These are phyloP conservation scores for Tetragonisca angustula DNA, from an alignment of 2,888 invertebrate species.

Conservation along the genomic window DNA sequence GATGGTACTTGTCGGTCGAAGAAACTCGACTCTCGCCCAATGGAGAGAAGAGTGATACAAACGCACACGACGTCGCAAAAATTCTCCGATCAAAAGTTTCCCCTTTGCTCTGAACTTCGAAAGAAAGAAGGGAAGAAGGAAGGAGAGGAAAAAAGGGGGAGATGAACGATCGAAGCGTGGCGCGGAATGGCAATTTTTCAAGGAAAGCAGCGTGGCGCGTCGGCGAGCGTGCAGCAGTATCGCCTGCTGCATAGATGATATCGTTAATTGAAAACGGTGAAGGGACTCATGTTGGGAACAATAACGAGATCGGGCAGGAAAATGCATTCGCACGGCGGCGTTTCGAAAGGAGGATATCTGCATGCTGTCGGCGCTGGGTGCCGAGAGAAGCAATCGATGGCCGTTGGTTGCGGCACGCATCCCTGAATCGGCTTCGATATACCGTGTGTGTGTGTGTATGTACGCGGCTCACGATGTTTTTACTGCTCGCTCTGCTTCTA, in stretches of 20 bases:
- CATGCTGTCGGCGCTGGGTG: constrained; percentile 34
- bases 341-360: constrained; percentile 61
- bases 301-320: constrained; percentile 46
- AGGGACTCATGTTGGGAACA: constrained; percentile 42
- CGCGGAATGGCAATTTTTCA: not conserved
- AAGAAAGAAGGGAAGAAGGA: not conserved
- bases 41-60: not conserved
- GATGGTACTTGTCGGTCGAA: constrained; percentile 41
- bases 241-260: constrained; percentile 25
- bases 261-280: constrained; percentile 57
- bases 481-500: constrained; percentile 59
- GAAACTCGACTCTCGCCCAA: constrained; percentile 21
- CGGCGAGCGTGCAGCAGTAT: constrained; percentile 11
- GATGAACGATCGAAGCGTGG: not conserved
- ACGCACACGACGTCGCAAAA: not conserved
- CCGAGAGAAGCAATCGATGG: constrained; percentile 36
- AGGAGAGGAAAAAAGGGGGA: not conserved
- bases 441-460: not conserved
- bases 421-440: constrained; percentile 42
- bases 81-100: too few species aligned
- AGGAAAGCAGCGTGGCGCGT: not conserved
- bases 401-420: constrained; percentile 62
- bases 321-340: constrained; percentile 37
- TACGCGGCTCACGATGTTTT: constrained; percentile 46
- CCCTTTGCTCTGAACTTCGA: not conserved